Evolutionary conservation across 2,888 invertebrate genomes (phyloP).

Genomic region (Schizaphis graminum): DNA sequence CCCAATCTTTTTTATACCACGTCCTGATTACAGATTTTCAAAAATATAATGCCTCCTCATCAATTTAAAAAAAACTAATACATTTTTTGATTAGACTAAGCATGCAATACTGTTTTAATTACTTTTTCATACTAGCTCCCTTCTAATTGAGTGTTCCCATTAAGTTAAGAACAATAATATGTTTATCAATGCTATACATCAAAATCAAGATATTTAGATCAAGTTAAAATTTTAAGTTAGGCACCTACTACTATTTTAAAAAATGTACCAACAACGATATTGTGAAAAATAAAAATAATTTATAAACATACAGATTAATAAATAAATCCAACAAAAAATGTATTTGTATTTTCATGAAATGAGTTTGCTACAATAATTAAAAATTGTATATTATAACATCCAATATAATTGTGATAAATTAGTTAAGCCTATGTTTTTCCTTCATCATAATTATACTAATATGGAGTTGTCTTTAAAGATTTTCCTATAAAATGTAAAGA

Average conservation of each 20-base stretch:
- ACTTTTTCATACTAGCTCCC: too few species aligned
- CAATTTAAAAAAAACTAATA: neutral
- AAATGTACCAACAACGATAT: neutral
- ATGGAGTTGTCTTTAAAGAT: neutral
- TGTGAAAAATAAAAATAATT: neutral
- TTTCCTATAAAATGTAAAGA: conserved; percentile 22
- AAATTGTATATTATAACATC: neutral
- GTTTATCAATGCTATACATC: neutral
- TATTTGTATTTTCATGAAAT: neutral
- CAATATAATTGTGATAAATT: neutral
- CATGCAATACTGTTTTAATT: neutral
- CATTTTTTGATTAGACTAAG: neutral
- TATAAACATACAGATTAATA: neutral
- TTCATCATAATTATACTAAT: neutral
- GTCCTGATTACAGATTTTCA: neutral
- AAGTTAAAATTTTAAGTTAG: neutral
- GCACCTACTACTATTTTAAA: neutral
- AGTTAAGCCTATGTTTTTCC: neutral
- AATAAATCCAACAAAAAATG: neutral
- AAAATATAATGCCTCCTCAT: neutral
- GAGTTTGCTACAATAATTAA: neutral
- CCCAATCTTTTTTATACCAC: neutral
- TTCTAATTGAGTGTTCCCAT: neutral
- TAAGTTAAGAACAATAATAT: neutral
- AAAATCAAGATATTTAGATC: neutral